Conservation (phyloP, 2,888 invertebrate genomes). For the Sialis fuliginosa region DNA sequence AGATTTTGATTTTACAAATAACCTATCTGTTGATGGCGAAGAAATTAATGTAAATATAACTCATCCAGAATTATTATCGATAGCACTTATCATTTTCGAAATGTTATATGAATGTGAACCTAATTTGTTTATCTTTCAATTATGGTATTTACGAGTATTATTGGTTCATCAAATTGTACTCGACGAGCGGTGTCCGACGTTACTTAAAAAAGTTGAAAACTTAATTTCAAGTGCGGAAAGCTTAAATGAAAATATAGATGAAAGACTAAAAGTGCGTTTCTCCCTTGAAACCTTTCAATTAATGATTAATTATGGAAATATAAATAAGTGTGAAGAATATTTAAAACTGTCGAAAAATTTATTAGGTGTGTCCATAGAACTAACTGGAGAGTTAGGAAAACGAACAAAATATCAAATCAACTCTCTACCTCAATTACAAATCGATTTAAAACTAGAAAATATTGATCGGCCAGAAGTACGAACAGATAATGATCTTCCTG, state of each 20-base stretch:
- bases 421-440: constrained; percentile 63
- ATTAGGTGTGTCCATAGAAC: constrained; percentile 46
- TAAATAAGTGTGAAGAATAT: constrained; percentile 49
- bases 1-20: constrained; percentile 22
- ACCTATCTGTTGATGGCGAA: constrained; percentile 42
- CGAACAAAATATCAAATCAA: constrained; percentile 78
- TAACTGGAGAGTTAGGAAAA: constrained; percentile 69
- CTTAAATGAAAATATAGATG: constrained; percentile 16
- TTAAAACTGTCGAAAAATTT: constrained; percentile 42
- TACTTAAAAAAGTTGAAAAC: constrained; percentile 39
- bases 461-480: constrained; percentile 27
- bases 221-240: constrained; percentile 26
- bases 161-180: constrained; percentile 58
- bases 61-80: constrained; percentile 29
- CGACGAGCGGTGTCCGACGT: constrained; percentile 53
- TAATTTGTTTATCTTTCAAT: constrained; percentile 26
- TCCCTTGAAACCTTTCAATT: constrained; percentile 43
- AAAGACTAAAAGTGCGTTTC: constrained; percentile 24
- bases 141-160: constrained; percentile 62
- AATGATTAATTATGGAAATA: constrained; percentile 54
- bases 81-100: constrained; percentile 26
- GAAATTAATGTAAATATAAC: constrained; percentile 45
- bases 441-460: constrained; percentile 38
- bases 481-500: constrained; percentile 37
- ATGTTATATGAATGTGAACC: constrained; percentile 15